Evolutionary conservation across 2,888 invertebrate species (phyloP), one percentile per base, ranked within the genome.

Genomic region (Andrena bicolor): DNA sequence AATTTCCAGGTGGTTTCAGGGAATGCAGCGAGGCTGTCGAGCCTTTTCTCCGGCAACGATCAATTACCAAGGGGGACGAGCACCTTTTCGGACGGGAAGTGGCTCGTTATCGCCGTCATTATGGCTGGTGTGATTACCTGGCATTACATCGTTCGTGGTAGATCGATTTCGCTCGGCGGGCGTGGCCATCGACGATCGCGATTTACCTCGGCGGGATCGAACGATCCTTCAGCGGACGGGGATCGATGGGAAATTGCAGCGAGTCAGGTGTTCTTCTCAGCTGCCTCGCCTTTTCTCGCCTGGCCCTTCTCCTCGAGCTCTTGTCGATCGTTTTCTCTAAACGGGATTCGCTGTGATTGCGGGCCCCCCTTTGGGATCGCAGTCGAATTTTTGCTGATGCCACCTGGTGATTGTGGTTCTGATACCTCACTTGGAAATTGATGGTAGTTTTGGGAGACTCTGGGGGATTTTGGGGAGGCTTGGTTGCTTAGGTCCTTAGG

Each of bases 91-190:
- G 64, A 85, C 77, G 80, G 86, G 86, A 86, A 88, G 86, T 88
- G 80, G 85, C 88, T 88, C 88, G 88, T 88, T 88, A 88, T 88
- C 86, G 73, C 76, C 49, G 76, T 86, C 88, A 86, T 88, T 88
- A 88, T 85, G 69, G 75, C 69, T 85, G 70, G 76, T 74, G 77
- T 88, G 88, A 88, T 88, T 88, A 88, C 88, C 80, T 73, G 78
- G 77, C 82, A 88, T 88, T 88, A 88, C 85, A 83, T 88, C 88
- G 88, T 88, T 82, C 80, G 71, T 77, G 78, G 86, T 74, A 71
- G 86, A 88, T 88, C 88, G 88, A 88, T 88, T 88, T 83, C 60
- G 72, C 82, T 77, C 80, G 60, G 70, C 74, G 79, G 88, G 86
- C 86, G 88, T 86, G 88, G 85, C 48, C 32, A 23, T 70, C 69